Percentiles rank a stretch among this genome's conserved stretches.
Conservation (phyloP, 2,797 vertebrate genomes). For the Notoglanidium macrostoma region DNA sequence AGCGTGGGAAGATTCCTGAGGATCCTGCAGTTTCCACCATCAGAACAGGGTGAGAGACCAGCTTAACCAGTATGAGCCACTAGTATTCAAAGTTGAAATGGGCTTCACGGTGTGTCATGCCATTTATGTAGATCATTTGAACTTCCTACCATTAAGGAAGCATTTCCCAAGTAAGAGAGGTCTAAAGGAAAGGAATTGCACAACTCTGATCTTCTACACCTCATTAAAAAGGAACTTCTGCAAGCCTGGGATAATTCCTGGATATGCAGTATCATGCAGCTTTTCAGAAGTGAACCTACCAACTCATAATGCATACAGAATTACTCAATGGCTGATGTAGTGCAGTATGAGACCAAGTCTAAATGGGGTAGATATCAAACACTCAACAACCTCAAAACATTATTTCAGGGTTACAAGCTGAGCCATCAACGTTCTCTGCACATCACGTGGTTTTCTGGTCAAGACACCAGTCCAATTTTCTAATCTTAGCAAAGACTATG, state of each 20-base stretch:
- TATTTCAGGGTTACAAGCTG: constrained; percentile 53
- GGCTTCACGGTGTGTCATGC: constrained; percentile 28
- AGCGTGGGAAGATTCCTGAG: constrained; percentile 67
- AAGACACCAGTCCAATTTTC: constrained; percentile 42
- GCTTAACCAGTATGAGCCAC: constrained; percentile 24
- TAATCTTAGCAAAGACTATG: constrained; percentile 36
- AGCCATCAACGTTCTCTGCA: constrained; percentile 35
- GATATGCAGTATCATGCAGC: constrained; percentile 37
- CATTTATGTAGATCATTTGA: constrained; percentile 55
- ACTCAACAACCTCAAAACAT: constrained; percentile 60
- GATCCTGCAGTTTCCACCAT: constrained; percentile 48
- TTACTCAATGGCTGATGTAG: neutral
- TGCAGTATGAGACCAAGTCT: constrained; percentile 42
- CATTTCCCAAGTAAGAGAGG: constrained; percentile 40
- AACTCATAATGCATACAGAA: neutral
- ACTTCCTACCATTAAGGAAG: constrained; percentile 49
- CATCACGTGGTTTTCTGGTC: constrained; percentile 54
- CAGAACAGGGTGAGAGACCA: neutral
- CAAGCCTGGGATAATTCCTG: constrained; percentile 47
- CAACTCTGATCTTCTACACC: constrained; percentile 18
- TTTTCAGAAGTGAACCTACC: constrained; percentile 26
- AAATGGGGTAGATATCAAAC: constrained; percentile 65
- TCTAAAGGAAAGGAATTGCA: constrained; percentile 12
- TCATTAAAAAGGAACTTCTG: neutral
- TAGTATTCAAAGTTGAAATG: constrained; percentile 56